phyloP scores from a whole-genome alignment of 2,113 vertebrate species.

The Heterochromis multidens region DNA sequence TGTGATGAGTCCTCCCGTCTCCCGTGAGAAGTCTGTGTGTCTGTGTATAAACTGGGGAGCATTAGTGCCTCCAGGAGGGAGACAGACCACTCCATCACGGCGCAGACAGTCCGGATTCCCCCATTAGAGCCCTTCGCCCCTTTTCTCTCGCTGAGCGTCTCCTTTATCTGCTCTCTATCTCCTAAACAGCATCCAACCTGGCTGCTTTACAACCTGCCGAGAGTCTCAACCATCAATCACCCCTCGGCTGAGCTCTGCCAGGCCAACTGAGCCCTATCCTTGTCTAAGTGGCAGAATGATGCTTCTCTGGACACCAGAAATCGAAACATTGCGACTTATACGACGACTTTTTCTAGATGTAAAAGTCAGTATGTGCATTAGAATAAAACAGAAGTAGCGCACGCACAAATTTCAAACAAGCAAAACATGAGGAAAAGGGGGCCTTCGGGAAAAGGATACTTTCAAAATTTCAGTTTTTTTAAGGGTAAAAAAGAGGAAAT shows the following conservation, averaged over 20 bases:
- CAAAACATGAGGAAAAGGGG: not conserved
- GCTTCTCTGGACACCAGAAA: not conserved
- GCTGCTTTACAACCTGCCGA: slow-evolving; percentile 55
- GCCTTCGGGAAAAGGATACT: not conserved
- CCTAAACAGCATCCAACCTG: slow-evolving; percentile 56
- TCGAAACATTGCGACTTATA: not conserved
- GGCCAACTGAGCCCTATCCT: not conserved
- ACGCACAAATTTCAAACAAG: not conserved
- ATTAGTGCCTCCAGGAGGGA: slow-evolving; percentile 45
- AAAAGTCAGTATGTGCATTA: not conserved
- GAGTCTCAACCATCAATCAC: slow-evolving; percentile 51
- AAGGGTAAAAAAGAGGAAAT: not conserved
- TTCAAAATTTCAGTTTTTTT: not conserved
- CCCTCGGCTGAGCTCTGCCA: not conserved
- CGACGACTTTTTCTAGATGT: not conserved
- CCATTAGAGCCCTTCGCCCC: slow-evolving; percentile 53
- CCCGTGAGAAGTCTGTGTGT: not conserved
- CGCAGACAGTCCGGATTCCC: slow-evolving; percentile 54
- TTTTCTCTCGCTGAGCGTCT: not conserved
- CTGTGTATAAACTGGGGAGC: slow-evolving; percentile 56
- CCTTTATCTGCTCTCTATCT: slow-evolving; percentile 73
- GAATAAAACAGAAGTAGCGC: not conserved
- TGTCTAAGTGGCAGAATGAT: not conserved
- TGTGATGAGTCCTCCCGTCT: slow-evolving; percentile 6
- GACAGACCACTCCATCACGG: slow-evolving; percentile 57